Percentiles rank a stretch among this genome's conserved stretches.
phyloP scores from a whole-genome alignment of 2,797 vertebrate genomes.

The Leptodactylus fallax region DNA sequence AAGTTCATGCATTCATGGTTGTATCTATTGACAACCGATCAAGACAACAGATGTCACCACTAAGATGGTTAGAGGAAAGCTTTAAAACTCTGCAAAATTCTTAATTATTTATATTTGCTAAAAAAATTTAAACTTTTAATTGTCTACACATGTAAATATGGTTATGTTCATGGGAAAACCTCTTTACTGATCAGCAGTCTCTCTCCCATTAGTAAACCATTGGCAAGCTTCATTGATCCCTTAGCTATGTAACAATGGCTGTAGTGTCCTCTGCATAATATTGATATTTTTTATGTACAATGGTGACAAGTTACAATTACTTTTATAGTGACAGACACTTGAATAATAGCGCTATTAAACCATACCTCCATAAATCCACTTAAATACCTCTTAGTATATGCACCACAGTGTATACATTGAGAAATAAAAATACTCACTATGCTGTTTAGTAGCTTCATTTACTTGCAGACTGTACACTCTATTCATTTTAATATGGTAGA shows the following conservation, averaged over 20 bases:
- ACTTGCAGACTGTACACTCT: background rate
- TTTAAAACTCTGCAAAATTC: no score
- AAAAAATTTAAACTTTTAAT: no score
- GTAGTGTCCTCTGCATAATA: background rate
- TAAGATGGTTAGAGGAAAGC: no score
- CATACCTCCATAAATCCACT: background rate
- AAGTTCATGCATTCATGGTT: no score
- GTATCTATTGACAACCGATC: no score
- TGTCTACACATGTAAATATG: no score
- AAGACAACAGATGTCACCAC: no score
- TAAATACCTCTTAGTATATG: no score
- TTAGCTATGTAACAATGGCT: background rate
- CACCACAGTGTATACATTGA: no score
- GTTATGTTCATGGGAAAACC: no score
- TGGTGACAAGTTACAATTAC: background rate
- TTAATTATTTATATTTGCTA: no score
- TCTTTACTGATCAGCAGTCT: background rate
- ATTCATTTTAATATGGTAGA: background rate
- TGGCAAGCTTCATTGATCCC: constrained; percentile 2
- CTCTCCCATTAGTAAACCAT: constrained; percentile 7
- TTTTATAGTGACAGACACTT: background rate
- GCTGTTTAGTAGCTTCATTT: background rate
- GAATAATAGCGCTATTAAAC: background rate
- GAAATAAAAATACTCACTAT: no score
- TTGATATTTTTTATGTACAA: background rate